Percentiles rank a stretch among this genome's conserved stretches.
phyloP scores from a whole-genome alignment of 2,113 vertebrate species.

The Symphodus melops region DNA sequence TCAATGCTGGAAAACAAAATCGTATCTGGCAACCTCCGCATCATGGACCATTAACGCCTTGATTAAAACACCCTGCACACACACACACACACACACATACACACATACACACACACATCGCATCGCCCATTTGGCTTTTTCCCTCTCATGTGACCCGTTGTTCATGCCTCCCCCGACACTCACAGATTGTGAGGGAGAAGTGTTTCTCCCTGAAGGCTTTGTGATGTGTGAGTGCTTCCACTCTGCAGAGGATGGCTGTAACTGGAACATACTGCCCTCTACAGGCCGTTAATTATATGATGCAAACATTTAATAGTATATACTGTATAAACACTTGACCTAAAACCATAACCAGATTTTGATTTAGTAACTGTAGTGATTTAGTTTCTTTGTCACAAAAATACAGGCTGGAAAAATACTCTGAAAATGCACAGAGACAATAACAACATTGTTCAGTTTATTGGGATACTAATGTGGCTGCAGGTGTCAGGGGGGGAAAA shows the following conservation, averaged over 20 bases:
- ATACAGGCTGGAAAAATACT: neutral
- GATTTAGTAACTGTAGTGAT: neutral
- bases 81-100: neutral
- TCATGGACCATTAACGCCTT: slow-evolving; percentile 93
- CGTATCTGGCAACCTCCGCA: slow-evolving; percentile 97
- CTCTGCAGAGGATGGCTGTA: neutral
- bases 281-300: slow-evolving; percentile 17
- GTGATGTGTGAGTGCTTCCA: slow-evolving; percentile 17
- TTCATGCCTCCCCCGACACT: slow-evolving; percentile 21
- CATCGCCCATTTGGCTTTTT: slow-evolving; percentile 38
- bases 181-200: slow-evolving; percentile 37
- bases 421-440: neutral
- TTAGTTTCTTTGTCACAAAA: slow-evolving; percentile 1
- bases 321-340: neutral
- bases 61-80: neutral
- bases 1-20: slow-evolving; percentile 98
- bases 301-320: slow-evolving; percentile 5
- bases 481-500: no score
- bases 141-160: slow-evolving; percentile 53
- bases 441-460: neutral
- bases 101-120: slow-evolving; percentile 30
- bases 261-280: slow-evolving; percentile 35
- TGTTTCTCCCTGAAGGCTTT: slow-evolving; percentile 8
- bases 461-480: neutral
- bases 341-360: neutral